Evolutionary conservation across 2,888 invertebrate genomes (phyloP).

Genomic region (Drosophila sordidapex): DNA sequence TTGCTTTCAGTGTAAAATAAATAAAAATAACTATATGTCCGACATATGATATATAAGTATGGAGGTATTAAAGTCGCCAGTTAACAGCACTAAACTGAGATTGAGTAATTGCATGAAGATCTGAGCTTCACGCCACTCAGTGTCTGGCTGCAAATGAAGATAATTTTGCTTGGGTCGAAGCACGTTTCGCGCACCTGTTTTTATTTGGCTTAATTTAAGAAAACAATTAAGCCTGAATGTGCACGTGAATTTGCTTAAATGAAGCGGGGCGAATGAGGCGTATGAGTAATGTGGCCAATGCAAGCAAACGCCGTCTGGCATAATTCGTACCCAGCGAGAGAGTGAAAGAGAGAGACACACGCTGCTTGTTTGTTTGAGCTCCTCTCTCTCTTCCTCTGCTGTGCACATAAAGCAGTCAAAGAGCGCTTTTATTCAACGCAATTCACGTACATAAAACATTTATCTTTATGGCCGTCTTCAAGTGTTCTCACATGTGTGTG

Average conservation of each 20-base stretch:
- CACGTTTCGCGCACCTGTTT: constrained; percentile 54
- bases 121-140: constrained; percentile 11
- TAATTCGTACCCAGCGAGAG: constrained; percentile 24
- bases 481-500: constrained; percentile 53
- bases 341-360: background rate
- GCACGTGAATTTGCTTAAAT: constrained; percentile 69
- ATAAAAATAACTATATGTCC: background rate
- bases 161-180: constrained; percentile 28
- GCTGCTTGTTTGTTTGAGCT: constrained; percentile 21
- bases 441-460: constrained; percentile 81
- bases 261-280: constrained; percentile 50
- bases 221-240: constrained; percentile 73
- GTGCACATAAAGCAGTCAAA: constrained; percentile 71
- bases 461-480: constrained; percentile 79
- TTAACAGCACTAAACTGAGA: background rate
- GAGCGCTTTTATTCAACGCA: constrained; percentile 79
- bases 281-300: constrained; percentile 64
- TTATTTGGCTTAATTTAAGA: constrained; percentile 44
- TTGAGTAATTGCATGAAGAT: constrained; percentile 17
- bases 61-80: background rate
- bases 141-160: constrained; percentile 42
- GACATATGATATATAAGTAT: background rate
- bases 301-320: constrained; percentile 37
- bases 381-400: constrained; percentile 3
- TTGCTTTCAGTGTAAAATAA: no score